A percentile compares a stretch with the other conserved stretches of the same genome.
phyloP scores from a whole-genome alignment of 2,888 invertebrate species.

The Shargacucullia verbasci region DNA sequence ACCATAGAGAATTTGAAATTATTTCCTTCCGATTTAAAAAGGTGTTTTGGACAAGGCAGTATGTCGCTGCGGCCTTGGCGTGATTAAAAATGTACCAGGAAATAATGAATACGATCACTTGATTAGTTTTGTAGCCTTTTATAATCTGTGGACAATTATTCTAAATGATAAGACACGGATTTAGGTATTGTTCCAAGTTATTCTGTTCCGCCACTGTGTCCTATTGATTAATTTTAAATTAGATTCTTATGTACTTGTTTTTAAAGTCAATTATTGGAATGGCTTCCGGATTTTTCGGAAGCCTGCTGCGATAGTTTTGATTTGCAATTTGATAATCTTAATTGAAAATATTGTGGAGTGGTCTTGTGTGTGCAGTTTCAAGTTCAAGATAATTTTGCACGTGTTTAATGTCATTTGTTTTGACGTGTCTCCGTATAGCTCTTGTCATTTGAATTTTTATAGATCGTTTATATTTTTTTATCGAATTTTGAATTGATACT shows the following conservation, averaged over 20 bases:
- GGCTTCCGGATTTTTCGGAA: slow-evolving; percentile 52
- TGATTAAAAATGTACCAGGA: slow-evolving; percentile 63
- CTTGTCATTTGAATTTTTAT: too few relatives aligned
- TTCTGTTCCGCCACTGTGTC: slow-evolving; percentile 54
- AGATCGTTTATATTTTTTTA: too few relatives aligned
- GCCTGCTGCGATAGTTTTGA: slow-evolving; percentile 18
- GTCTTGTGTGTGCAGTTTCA: slow-evolving; percentile 13
- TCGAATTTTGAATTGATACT: too few relatives aligned
- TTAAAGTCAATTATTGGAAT: slow-evolving; percentile 41
- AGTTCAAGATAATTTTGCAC: slow-evolving; percentile 7
- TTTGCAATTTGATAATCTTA: slow-evolving; percentile 44
- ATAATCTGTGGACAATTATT: slow-evolving; percentile 57
- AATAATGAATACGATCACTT: slow-evolving; percentile 58
- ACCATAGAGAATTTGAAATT: slow-evolving; percentile 27
- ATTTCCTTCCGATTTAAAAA: slow-evolving; percentile 55
- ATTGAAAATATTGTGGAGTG: slow-evolving; percentile 31
- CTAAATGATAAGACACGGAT: slow-evolving; percentile 56
- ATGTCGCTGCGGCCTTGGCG: slow-evolving; percentile 59
- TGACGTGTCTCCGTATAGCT: too few relatives aligned
- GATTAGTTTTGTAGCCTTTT: slow-evolving; percentile 61
- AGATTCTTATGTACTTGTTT: slow-evolving; percentile 33
- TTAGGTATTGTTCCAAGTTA: slow-evolving; percentile 47
- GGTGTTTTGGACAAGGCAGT: slow-evolving; percentile 33
- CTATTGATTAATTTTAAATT: slow-evolving; percentile 54
- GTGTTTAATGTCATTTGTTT: too few relatives aligned